phyloP scores from a whole-genome alignment of 2,797 vertebrate genomes.

The Galagoides demidoff region DNA sequence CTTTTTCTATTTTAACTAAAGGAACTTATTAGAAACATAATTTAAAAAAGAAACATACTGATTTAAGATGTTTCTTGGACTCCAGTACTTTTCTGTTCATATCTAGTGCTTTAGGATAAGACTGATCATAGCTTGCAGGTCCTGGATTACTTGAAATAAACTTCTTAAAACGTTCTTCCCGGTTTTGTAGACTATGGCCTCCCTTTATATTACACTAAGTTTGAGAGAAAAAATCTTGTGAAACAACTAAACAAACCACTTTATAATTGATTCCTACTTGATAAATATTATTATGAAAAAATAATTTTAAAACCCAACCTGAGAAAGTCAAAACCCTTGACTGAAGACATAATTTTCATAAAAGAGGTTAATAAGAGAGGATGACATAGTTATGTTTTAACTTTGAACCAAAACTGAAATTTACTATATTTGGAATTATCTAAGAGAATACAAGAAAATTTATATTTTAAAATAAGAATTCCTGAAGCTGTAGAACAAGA shows the following conservation, averaged over 20 bases:
- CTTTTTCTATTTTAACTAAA: slow-evolving; percentile 39
- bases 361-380: background rate
- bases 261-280: slow-evolving; percentile 39
- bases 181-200: slow-evolving; percentile 80
- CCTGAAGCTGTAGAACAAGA: background rate
- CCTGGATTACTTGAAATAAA: slow-evolving; percentile 71
- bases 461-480: slow-evolving; percentile 19
- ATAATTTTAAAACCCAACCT: background rate
- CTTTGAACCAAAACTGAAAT: background rate
- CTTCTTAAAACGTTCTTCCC: slow-evolving; percentile 81
- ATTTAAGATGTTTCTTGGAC: slow-evolving; percentile 39
- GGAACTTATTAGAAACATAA: slow-evolving; percentile 8
- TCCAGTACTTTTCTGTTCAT: slow-evolving; percentile 43
- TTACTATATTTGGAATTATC: background rate
- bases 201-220: slow-evolving; percentile 83
- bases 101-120: slow-evolving; percentile 9
- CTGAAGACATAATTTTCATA: background rate
- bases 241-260: slow-evolving; percentile 45
- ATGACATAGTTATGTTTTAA: slow-evolving; percentile 3
- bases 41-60: slow-evolving; percentile 64
- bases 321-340: slow-evolving; percentile 40
- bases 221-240: slow-evolving; percentile 3
- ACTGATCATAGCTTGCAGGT: slow-evolving; percentile 77
- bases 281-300: slow-evolving; percentile 24
- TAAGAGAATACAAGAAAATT: background rate